Evolutionary conservation across 23 tunicate genomes (phyloP).

Genomic region (Botrylloides violaceus): DNA sequence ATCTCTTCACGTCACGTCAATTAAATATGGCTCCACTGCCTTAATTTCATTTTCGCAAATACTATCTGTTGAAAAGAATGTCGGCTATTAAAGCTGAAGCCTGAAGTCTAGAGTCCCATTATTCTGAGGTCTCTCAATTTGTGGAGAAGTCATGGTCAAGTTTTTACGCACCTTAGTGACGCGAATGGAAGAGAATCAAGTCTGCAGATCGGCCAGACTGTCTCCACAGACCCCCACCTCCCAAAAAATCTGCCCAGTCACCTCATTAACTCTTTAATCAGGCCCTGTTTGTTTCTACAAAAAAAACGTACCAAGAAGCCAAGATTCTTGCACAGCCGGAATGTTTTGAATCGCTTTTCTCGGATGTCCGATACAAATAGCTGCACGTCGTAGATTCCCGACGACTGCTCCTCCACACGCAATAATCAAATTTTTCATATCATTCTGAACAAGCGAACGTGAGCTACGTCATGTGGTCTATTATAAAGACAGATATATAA

Average conservation of each 20-base stretch:
- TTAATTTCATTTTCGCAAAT: background rate
- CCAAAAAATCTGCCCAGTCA: background rate
- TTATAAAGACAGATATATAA: background rate
- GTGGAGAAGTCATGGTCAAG: too few relatives aligned
- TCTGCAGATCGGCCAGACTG: too few relatives aligned
- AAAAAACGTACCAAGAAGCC: constrained; percentile 48
- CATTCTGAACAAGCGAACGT: constrained; percentile 23
- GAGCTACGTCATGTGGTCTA: background rate
- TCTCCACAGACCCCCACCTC: too few relatives aligned
- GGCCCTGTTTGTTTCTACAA: too few relatives aligned
- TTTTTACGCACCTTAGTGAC: too few relatives aligned
- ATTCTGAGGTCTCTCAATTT: too few relatives aligned
- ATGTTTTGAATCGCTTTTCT: constrained; percentile 7
- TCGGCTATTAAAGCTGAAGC: too few relatives aligned
- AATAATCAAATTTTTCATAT: constrained; percentile 37
- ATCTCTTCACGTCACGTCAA: background rate
- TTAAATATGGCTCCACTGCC: constrained; percentile 3
- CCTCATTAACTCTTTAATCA: too few relatives aligned
- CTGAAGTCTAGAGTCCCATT: too few relatives aligned
- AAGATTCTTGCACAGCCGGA: constrained; percentile 53
- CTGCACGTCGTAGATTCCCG: constrained; percentile 47
- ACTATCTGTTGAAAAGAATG: constrained; percentile 12
- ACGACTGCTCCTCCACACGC: constrained; percentile 59
- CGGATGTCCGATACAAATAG: constrained; percentile 46
- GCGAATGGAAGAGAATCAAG: too few relatives aligned